These are phyloP conservation scores for silkworm (Bombyx mori) DNA, from an alignment of 1,140 invertebrate species.

Conservation along the genomic window ASM3026992v2 NC_085133.1:5983501-5984000, in stretches of 20 bases:
- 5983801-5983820: slow-evolving; percentile 93
- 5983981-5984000: no score
- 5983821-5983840: slow-evolving; percentile 88
- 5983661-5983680: slow-evolving; percentile 62
- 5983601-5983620: slow-evolving; percentile 92
- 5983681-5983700: slow-evolving; percentile 88
- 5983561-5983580: slow-evolving; percentile 77
- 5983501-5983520: slow-evolving; percentile 79
- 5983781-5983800: slow-evolving; percentile 85
- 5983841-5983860: slow-evolving; percentile 90
- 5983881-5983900: slow-evolving; percentile 78
- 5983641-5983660: slow-evolving; percentile 88
- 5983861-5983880: slow-evolving; percentile 92
- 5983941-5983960: no score
- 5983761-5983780: slow-evolving; percentile 44
- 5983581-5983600: slow-evolving; percentile 87
- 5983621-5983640: slow-evolving; percentile 90
- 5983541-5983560: slow-evolving; percentile 79
- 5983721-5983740: slow-evolving; percentile 84
- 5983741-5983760: slow-evolving; percentile 84
- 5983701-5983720: slow-evolving; percentile 86
- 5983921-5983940: no score
- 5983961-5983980: no score
- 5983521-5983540: slow-evolving; percentile 81
- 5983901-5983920: no score